Base-by-base conservation (phyloP, 1,140 invertebrate species). In the Solen grandis region DNA sequence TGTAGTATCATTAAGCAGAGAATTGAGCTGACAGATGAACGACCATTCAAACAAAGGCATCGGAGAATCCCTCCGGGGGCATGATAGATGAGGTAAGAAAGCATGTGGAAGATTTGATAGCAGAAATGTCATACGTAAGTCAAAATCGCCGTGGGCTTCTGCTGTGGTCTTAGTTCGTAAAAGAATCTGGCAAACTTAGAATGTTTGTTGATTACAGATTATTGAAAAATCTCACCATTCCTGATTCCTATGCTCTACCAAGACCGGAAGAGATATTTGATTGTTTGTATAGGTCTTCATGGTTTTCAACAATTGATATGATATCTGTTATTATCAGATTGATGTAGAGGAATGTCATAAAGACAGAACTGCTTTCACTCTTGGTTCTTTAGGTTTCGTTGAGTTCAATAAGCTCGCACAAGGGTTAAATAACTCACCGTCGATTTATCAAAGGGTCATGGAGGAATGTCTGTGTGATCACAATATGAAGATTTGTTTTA, bases 361-460 rank as follows among this genome's bases (percentile, higher is more conserved):
- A 25, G 55, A 59, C 16, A 0, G 27, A 0, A 59, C 52, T 10
- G 41, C 57, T 46, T 25, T 73, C 22, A 38, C 38, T 22, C 27
- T 73, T n/a, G 73, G 73, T 10, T 55, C 73, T 1, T 27, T 65
- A 19, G 60, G 73, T n/a, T 76, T 79, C 33, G 57, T n/a, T 29
- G 55, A 59, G 2, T 59, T 59, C 27, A 25, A 59, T 0, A 59
- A 27, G 27, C 55, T 59, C 27, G 1, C 55, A 14, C 19, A 14
- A 25, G 81, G 81, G 14, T 31, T 78, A 22, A 59, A 31, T 2
- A 82, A n/a, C 46, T 60, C 81, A 8, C 74, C 81, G 1, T 60
- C 74, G 3, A 66, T 75, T 16, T 82, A 81, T 52, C 68, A 79
- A 41, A 22, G 68, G 36, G 19, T 82, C 4, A 82, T 82, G 75